phyloP scores from a whole-genome alignment of 1,140 invertebrate genomes.

The Wasmannia auropunctata region DNA sequence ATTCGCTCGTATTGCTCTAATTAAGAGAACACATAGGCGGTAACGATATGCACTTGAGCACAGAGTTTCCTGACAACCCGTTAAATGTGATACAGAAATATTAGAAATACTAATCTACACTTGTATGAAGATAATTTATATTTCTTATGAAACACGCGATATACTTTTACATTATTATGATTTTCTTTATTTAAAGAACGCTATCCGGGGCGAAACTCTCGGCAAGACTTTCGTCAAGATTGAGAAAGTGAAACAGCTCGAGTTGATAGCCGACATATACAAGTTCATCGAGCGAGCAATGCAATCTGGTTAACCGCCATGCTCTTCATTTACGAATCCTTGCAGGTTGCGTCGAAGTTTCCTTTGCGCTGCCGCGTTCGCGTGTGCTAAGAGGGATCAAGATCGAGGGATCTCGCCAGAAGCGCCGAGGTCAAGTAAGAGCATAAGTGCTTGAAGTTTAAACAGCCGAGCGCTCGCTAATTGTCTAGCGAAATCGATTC shows the following conservation, averaged over 20 bases:
- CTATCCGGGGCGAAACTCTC: background rate
- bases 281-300: constrained; percentile 45
- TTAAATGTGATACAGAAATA: background rate
- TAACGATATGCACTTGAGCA: background rate
- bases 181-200: background rate
- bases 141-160: background rate
- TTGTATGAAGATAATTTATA: background rate
- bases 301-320: constrained; percentile 36
- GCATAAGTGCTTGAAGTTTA: constrained; percentile 43
- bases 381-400: constrained; percentile 20
- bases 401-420: constrained; percentile 34
- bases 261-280: background rate
- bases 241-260: background rate
- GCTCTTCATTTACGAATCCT: constrained; percentile 48
- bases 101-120: background rate
- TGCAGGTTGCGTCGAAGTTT: constrained; percentile 41
- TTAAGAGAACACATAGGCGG: background rate
- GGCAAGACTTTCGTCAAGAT: background rate
- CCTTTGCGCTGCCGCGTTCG: constrained; percentile 32
- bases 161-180: too few relatives aligned
- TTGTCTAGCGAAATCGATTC: constrained; percentile 41
- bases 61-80: background rate
- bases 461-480: constrained; percentile 38
- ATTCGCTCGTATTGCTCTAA: background rate
- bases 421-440: constrained; percentile 47